Evolutionary conservation across 2,888 invertebrate genomes (phyloP).

Genomic region (Steinernema carpocapsae): DNA sequence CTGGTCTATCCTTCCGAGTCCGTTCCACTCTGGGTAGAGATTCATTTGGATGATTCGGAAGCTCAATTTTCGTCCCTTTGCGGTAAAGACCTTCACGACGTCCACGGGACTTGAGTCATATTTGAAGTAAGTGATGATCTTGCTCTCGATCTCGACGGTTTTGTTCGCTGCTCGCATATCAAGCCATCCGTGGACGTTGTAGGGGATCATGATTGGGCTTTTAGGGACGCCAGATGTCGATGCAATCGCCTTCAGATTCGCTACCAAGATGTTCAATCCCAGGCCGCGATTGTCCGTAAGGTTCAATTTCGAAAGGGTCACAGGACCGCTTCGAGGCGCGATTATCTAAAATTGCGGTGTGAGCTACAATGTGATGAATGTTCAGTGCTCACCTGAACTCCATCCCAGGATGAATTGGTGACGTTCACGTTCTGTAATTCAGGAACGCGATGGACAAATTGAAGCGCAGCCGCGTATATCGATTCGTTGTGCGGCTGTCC

Average conservation of each 20-base stretch:
- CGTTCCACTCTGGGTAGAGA: slow-evolving; percentile 57
- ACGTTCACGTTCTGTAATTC: slow-evolving; percentile 82
- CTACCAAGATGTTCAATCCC: slow-evolving; percentile 78
- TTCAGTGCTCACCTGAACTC: slow-evolving; percentile 76
- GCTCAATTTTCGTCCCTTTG: slow-evolving; percentile 74
- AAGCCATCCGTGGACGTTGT: slow-evolving; percentile 84
- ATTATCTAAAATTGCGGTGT: slow-evolving; percentile 50
- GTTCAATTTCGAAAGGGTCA: slow-evolving; percentile 61
- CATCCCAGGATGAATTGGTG: slow-evolving; percentile 79
- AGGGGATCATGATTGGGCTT: slow-evolving; percentile 59
- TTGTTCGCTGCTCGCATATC: slow-evolving; percentile 96
- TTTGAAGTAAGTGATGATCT: slow-evolving; percentile 83
- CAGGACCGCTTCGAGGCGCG: slow-evolving; percentile 51
- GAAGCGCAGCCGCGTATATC: slow-evolving; percentile 78
- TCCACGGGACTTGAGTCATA: slow-evolving; percentile 94
- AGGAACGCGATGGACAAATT: slow-evolving; percentile 85
- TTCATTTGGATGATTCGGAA: slow-evolving; percentile 73
- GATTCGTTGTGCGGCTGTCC: slow-evolving; percentile 94
- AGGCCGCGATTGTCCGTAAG: slow-evolving; percentile 80
- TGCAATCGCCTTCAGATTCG: neutral
- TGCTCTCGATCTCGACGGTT: slow-evolving; percentile 83
- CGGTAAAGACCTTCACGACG: slow-evolving; percentile 94
- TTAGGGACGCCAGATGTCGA: slow-evolving; percentile 41
- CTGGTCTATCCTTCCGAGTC: slow-evolving; percentile 63
- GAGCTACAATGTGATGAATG: neutral